Conservation (phyloP, 1,140 invertebrate species). For the Drosophila funebris region DNA sequence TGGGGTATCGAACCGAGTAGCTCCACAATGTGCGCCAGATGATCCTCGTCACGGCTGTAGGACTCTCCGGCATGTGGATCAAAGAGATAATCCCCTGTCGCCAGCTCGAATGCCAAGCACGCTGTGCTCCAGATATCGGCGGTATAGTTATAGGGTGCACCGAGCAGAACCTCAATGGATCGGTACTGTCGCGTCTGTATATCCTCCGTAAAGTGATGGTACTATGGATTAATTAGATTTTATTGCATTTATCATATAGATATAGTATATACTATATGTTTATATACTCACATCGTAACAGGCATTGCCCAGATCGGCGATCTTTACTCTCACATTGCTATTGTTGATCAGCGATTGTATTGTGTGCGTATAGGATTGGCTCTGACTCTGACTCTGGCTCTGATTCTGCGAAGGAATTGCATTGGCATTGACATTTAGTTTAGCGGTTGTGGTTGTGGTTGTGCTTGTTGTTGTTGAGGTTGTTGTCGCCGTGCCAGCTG, state of each 20-base stretch:
- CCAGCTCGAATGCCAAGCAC: slow-evolving; percentile 99
- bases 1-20: slow-evolving; percentile 96
- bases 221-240: slow-evolving; percentile 34
- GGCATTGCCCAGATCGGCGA: slow-evolving; percentile 99
- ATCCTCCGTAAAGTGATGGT: slow-evolving; percentile 86
- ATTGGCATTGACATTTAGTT: slow-evolving; percentile 80
- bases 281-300: slow-evolving; percentile 91
- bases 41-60: slow-evolving; percentile 97
- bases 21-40: slow-evolving; percentile 99
- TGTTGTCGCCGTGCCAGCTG: slow-evolving; percentile 48
- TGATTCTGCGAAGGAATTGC: slow-evolving; percentile 80
- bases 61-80: slow-evolving; percentile 96
- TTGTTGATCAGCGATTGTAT: slow-evolving; percentile 93
- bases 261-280: neutral
- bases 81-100: slow-evolving; percentile 99
- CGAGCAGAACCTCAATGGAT: slow-evolving; percentile 95
- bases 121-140: slow-evolving; percentile 99
- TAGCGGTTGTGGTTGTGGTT: slow-evolving; percentile 59
- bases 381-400: slow-evolving; percentile 67
- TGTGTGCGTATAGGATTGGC: slow-evolving; percentile 83
- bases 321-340: slow-evolving; percentile 95
- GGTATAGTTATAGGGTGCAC: slow-evolving; percentile 96
- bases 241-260: no score
- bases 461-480: slow-evolving; percentile 29
- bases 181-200: slow-evolving; percentile 99